These are phyloP conservation scores for Gobio occitaniae DNA, from an alignment of 2,797 vertebrate species.

Conservation along the genomic window DNA sequence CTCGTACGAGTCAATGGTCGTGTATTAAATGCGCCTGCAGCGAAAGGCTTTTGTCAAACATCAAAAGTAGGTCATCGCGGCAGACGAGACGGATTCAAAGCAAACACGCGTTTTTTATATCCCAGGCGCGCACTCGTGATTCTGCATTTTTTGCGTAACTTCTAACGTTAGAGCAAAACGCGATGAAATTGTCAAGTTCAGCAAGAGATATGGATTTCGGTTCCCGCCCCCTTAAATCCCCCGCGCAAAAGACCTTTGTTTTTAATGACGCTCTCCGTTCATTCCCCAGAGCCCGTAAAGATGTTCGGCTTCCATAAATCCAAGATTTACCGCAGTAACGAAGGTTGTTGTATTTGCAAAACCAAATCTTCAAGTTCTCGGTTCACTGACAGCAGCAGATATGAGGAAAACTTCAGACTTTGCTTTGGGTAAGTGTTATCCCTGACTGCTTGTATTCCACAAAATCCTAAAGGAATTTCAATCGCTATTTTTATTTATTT, in stretches of 20 bases:
- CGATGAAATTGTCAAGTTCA: background rate
- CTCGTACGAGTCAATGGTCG: background rate
- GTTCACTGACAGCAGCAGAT: constrained; percentile 86
- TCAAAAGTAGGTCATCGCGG: constrained; percentile 49
- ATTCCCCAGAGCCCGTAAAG: constrained; percentile 46
- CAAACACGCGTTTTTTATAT: background rate
- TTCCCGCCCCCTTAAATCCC: constrained; percentile 7
- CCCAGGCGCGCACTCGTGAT: background rate
- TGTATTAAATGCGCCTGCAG: background rate
- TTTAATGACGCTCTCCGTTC: constrained; percentile 26
- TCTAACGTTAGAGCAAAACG: no score
- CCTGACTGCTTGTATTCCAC: background rate
- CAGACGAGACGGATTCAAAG: constrained; percentile 23
- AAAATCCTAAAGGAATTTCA: no score
- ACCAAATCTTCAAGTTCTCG: constrained; percentile 87
- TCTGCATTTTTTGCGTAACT: background rate
- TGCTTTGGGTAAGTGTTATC: constrained; percentile 80
- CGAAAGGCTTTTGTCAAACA: constrained; percentile 15
- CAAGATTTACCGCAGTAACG: constrained; percentile 86
- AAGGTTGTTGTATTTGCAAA: constrained; percentile 87
- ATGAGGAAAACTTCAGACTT: constrained; percentile 83
- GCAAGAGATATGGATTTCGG: background rate
- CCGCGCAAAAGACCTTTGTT: constrained; percentile 18
- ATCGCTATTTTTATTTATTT: no score
- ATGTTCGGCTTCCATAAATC: constrained; percentile 88